Evolutionary conservation across 2,888 invertebrate species (phyloP), one percentile per base, ranked within the genome.

Genomic region (Drosophila putrida): DNA sequence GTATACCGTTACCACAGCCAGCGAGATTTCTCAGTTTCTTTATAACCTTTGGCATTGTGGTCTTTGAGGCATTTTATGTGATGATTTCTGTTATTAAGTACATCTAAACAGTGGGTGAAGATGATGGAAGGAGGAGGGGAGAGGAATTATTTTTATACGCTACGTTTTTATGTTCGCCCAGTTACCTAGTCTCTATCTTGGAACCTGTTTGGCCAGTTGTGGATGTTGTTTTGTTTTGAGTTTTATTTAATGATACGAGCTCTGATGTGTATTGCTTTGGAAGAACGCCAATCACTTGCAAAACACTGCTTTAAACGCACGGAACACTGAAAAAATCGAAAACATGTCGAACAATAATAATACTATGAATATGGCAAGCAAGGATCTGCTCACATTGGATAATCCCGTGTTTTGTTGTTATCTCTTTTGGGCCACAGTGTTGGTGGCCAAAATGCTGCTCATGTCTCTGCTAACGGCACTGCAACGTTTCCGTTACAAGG

Each of bases 1-100:
- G 95, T 31, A 87, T 93, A 5, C 93, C 94, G 1, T 77, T 95
- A 33, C 94, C 94, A 1, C 95, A 95, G 83, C 95, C 94, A 10
- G 82, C 93, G 3, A 90, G 95, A 61, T 93, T 89, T 0, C 66
- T 94, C 20, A 64, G 90, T 11, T 95, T 93, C 74, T 75, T 88
- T 4, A 89, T 92, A 4, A 94, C 93, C 4, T 91, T 92, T 55
- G 36, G 70, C 9, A 91, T 93, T 43, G 94, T 93, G 28, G 33
- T 92, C 27, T 94, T 93, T 77, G 94, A 94, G 94, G 93, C 92
- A 0, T 60, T 92, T 64, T 89, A 84, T 63, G 80, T 89, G 43
- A 73, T 95, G 31, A 63, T 79, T 46, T 75, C 72, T 59, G 75
- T 75, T 13, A 44, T 83, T 9, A 69, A 70, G 47, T 78, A 75